Evolutionary conservation across 2,113 vertebrate species (phyloP), one percentile per base, ranked within the genome.

Genomic region (Jaculus jaculus): DNA sequence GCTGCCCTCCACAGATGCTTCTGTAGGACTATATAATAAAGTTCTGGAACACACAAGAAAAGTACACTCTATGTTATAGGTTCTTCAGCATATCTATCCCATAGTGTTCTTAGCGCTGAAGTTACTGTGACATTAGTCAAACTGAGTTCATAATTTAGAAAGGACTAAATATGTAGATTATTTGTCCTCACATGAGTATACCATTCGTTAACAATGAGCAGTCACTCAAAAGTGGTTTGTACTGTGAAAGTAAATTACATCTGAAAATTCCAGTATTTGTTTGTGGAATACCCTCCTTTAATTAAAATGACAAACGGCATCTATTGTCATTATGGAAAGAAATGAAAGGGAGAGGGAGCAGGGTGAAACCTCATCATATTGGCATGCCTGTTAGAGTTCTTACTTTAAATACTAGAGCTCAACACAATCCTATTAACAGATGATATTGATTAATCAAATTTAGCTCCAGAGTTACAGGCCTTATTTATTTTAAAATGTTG

Each of bases 161-260:
- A 96, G 74, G 97, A 95, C 95, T 96, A 89, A 94, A 96, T 96
- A 95, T 91, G 91, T 94, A 96, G 96, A 93, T 97, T 97, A 95
- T 90, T 97, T 97, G 94, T 73, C 95, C 93, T 94, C 96, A 95
- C 84, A 72, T 95, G 87, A 94, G 88, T 84, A 7, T 89, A 51
- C 42, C 60, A 94, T 95, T 93, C 96, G 95, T 97, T 95, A 97
- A 95, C 93, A 96, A 84, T 87, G 80, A 97, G 91, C 93, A 97
- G 96, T 97, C 97, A 89, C 97, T 97, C 96, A 95, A 95, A 98
- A 98, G 96, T 97, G 97, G 97, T 98, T 98, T 96, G 96, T 96
- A 95, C 0, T 77, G 97, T 98, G 98, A 97, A 98, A 98, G 93
- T 92, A 92, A 98, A 97, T 91, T 94, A 80, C 94, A 93, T 95